A percentile compares a stretch with the other conserved stretches of the same genome.
These are phyloP conservation scores for Poecilus cupreus DNA, from an alignment of 2,888 invertebrate genomes.

Conservation along the genomic window DNA sequence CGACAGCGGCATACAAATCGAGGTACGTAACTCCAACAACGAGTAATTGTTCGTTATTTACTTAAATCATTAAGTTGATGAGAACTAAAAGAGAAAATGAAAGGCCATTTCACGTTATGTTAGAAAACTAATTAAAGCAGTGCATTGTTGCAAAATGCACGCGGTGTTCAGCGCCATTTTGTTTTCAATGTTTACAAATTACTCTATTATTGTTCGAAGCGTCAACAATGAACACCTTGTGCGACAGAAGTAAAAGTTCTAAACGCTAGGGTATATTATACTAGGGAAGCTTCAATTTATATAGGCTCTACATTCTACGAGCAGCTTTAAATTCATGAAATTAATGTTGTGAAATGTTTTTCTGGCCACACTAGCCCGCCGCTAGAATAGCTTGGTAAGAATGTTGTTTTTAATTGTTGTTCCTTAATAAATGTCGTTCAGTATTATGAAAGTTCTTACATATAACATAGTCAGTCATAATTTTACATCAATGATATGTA, in stretches of 20 bases:
- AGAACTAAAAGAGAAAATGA: not conserved
- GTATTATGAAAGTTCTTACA: constrained; percentile 45
- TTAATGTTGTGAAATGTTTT: constrained; percentile 68
- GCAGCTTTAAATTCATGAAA: constrained; percentile 30
- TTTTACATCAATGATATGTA: constrained; percentile 50
- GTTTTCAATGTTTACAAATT: not conserved
- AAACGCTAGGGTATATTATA: constrained; percentile 8
- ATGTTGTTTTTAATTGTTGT: constrained; percentile 65
- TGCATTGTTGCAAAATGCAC: not conserved
- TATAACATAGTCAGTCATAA: constrained; percentile 46
- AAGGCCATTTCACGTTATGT: not conserved
- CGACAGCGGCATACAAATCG: constrained; percentile 84
- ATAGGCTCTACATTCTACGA: not conserved
- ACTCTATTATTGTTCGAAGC: not conserved
- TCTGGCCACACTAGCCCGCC: constrained; percentile 69
- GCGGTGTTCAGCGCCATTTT: not conserved
- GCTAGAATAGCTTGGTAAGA: constrained; percentile 74
- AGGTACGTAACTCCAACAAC: constrained; percentile 68
- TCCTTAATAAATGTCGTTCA: constrained; percentile 59
- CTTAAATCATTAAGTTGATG: constrained; percentile 41
- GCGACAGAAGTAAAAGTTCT: too few relatives aligned
- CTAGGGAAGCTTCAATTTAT: not conserved
- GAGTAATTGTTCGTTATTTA: constrained; percentile 4
- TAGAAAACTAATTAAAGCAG: constrained; percentile 1
- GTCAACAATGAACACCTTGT: not conserved